Evolutionary conservation across 2,113 vertebrate species (phyloP), one percentile per base, ranked within the genome.

Genomic region (Aegotheles bennettii): DNA sequence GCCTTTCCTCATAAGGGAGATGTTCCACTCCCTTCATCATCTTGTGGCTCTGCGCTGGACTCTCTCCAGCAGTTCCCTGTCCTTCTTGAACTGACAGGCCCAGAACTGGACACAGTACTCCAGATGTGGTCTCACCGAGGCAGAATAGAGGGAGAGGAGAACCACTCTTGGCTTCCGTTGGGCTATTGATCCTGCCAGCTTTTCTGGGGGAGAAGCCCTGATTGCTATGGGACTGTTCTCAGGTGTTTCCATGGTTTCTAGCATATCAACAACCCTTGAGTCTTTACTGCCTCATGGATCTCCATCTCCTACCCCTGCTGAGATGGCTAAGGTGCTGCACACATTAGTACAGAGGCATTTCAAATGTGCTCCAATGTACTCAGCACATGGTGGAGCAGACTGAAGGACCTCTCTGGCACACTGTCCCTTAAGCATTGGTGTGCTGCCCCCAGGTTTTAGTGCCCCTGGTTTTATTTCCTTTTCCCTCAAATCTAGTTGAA

Each of bases 351-450:
- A 51, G 50, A 17, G 50, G 33, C 3, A 6, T 47, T 76, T 51
- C 31, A 53, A 21, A 8, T 10, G 7, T 54, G 24, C 26, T 42
- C 36, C 19, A n/a, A n/a, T n/a, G n/a, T n/a, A n/a, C n/a, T n/a
- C n/a, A n/a, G 48, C 43, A 64, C 42, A 45, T 5, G 6, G 14
- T 33, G 50, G 18, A 29, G 25, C 47, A 73, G 61, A 40, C 18
- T 25, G 21, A 87, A 16, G 29, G 5, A 48, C 33, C 21, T 60
- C 4, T 1, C 6, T 45, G 21, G 13, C 28, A 33, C 35, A 45
- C 11, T 0, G 1, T 76, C 17, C 20, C 16, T 50, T 25, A 67
- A 71, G 48, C 13, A 13, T 0, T 56, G 29, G 5, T 2, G 0
- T 56, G 33, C 12, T 2, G 3, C 9, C 11, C 42, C 35, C 14